These are phyloP conservation scores for Epiblema foenella DNA, from an alignment of 2,888 invertebrate genomes.

Conservation along the genomic window DNA sequence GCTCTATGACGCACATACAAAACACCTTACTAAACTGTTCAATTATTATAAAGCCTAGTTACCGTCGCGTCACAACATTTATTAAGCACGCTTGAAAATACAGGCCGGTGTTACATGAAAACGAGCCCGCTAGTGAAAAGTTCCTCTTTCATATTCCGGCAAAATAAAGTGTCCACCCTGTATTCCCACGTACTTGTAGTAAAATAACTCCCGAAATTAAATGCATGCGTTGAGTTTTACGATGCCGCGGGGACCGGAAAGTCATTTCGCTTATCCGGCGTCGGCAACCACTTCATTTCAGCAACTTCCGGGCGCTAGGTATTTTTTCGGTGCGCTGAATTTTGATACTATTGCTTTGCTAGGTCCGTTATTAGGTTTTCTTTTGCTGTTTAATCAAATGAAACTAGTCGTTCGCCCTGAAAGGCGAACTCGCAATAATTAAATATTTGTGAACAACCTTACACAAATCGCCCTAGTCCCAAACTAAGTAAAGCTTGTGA, in stretches of 20 bases:
- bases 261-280: constrained; percentile 71
- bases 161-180: constrained; percentile 48
- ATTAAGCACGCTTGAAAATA: constrained; percentile 4
- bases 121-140: constrained; percentile 49
- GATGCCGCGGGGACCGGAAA: constrained; percentile 68
- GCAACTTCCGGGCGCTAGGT: constrained; percentile 57
- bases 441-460: too few species aligned
- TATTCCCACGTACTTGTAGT: constrained; percentile 48
- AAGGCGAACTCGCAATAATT: too few species aligned
- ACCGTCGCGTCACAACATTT: constrained; percentile 8
- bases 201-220: constrained; percentile 71
- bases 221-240: constrained; percentile 78
- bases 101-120: constrained; percentile 33
- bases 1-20: too few species aligned
- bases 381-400: neutral
- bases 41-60: constrained; percentile 18
- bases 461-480: too few species aligned
- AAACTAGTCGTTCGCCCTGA: too few species aligned
- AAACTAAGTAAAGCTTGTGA: too few species aligned
- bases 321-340: constrained; percentile 63
- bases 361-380: constrained; percentile 13
- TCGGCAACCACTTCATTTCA: constrained; percentile 66
- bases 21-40: neutral
- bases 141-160: constrained; percentile 52
- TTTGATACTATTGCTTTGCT: constrained; percentile 53